Evolutionary conservation across 1,140 invertebrate genomes (phyloP).

Genomic region (Helicoverpa zea): DNA sequence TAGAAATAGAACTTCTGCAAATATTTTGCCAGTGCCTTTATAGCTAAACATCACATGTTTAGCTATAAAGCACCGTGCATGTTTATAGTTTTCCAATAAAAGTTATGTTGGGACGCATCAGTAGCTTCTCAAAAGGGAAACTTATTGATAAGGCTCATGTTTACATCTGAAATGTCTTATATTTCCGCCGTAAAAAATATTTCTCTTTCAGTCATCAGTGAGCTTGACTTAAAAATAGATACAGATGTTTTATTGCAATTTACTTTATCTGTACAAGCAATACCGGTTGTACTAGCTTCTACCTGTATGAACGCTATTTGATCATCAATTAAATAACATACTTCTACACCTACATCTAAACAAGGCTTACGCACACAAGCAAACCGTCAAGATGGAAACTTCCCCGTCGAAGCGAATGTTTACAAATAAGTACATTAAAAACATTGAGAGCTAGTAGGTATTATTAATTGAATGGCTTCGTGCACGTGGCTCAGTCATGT

Average conservation of each 20-base stretch:
- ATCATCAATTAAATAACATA: neutral
- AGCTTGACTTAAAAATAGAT: no score
- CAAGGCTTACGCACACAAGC: neutral
- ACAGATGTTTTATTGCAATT: no score
- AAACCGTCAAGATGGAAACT: constrained; percentile 23
- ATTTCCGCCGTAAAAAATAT: neutral
- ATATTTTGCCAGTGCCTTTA: neutral
- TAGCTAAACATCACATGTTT: neutral
- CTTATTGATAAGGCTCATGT: neutral
- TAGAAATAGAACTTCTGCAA: neutral
- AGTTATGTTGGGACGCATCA: neutral
- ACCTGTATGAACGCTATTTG: neutral
- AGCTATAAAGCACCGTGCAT: no score
- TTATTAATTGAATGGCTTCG: constrained; percentile 42
- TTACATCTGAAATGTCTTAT: neutral
- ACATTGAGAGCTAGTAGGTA: constrained; percentile 17
- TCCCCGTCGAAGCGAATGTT: constrained; percentile 21
- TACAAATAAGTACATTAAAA: constrained; percentile 32
- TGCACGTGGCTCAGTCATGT: constrained; percentile 21
- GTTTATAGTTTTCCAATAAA: constrained; percentile 39
- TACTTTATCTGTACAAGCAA: no score
- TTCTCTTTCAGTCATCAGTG: no score
- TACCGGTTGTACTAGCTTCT: no score
- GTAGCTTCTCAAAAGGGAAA: neutral
- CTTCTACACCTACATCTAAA: neutral